Conservation (phyloP, 1,140 invertebrate species). For the Amyelois transitella region DNA sequence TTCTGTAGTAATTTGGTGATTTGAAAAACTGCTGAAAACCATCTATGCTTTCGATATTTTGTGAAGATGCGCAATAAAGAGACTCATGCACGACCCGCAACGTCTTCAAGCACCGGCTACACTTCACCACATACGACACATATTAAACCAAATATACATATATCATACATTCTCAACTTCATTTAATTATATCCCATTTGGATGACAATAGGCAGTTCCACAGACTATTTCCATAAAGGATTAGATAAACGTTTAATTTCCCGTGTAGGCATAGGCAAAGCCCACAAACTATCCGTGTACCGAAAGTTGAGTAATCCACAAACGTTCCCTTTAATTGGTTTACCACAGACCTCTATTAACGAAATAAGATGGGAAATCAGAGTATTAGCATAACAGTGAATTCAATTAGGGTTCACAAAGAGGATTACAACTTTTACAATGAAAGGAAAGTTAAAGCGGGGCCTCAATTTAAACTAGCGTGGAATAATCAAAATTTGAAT, state of each 20-base stretch:
- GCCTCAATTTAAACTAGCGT: slow-evolving; percentile 61
- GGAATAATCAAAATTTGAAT: slow-evolving; percentile 68
- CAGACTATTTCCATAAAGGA: slow-evolving; percentile 32
- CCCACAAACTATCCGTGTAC: slow-evolving; percentile 51
- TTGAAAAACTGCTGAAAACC: no score
- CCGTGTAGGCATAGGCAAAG: slow-evolving; percentile 32
- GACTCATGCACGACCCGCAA: slow-evolving; percentile 39
- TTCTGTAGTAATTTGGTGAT: no score
- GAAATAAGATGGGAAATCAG: slow-evolving; percentile 74
- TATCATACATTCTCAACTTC: slow-evolving; percentile 16
- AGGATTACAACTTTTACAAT: slow-evolving; percentile 74
- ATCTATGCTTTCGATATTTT: not conserved
- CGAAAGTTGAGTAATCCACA: slow-evolving; percentile 66
- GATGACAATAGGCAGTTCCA: slow-evolving; percentile 12
- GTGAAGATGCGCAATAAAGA: slow-evolving; percentile 50
- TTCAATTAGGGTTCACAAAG: slow-evolving; percentile 73
- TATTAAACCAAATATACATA: slow-evolving; percentile 28
- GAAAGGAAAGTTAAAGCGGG: slow-evolving; percentile 64
- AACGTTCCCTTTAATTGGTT: slow-evolving; percentile 71
- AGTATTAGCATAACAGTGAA: slow-evolving; percentile 74
- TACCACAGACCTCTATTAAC: slow-evolving; percentile 71
- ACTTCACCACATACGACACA: slow-evolving; percentile 15
- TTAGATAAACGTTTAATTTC: slow-evolving; percentile 47
- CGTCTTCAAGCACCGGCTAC: slow-evolving; percentile 21
- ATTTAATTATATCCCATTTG: slow-evolving; percentile 15